phyloP scores from a whole-genome alignment of 2,113 vertebrate genomes.

The Daboia siamensis region DNA sequence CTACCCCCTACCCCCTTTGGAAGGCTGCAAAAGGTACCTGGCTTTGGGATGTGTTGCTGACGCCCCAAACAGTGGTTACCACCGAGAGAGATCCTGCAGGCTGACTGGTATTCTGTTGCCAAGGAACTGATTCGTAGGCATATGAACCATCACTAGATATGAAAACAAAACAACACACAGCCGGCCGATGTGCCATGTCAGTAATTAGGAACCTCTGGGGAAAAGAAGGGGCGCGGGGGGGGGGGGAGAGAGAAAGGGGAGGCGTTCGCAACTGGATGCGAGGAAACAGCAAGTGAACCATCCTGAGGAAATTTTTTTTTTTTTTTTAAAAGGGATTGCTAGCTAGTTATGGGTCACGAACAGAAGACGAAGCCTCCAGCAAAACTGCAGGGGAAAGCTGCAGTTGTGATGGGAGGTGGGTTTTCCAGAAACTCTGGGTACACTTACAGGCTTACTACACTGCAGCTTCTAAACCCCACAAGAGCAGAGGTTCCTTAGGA shows the following conservation, averaged over 20 bases:
- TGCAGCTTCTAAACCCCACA: not conserved
- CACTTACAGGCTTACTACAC: not conserved
- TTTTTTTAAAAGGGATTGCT: not conserved
- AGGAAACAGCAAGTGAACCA: not conserved
- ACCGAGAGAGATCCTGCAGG: constrained; percentile 88
- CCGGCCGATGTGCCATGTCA: constrained; percentile 27
- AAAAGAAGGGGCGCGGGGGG: constrained; percentile 2
- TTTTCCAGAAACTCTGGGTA: not conserved
- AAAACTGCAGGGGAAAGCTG: not conserved
- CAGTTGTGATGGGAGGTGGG: not conserved
- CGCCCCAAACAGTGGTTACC: constrained; percentile 94
- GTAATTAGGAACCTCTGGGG: constrained; percentile 40
- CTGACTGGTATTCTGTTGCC: constrained; percentile 87
- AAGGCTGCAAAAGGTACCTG: constrained; percentile 72
- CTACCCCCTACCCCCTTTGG: not conserved
- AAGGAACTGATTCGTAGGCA: constrained; percentile 78
- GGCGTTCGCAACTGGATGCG: not conserved
- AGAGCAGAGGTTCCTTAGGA: not conserved
- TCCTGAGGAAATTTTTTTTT: no score
- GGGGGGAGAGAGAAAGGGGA: not conserved
- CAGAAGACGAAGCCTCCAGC: not conserved
- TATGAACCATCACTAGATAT: constrained; percentile 77
- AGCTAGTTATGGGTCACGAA: no score
- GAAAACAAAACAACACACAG: constrained; percentile 30
- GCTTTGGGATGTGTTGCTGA: constrained; percentile 86